Conservation (phyloP, 2,888 invertebrate genomes). For the Molorchus minor region DNA sequence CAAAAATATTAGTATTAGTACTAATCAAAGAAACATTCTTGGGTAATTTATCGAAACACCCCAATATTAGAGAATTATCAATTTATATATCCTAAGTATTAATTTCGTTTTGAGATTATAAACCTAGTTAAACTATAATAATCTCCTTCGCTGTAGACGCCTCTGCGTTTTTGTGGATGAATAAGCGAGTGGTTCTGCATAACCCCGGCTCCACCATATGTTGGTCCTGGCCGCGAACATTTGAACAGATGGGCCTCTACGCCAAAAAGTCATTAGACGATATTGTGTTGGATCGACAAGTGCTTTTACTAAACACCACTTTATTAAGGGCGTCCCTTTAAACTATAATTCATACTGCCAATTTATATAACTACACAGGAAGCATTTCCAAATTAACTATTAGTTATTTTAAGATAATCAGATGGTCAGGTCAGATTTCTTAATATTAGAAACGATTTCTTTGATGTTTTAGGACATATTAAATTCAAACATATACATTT, state of each 20-base stretch:
- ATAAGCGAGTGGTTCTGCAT: constrained; percentile 35
- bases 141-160: constrained; percentile 12
- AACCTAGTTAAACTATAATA: neutral
- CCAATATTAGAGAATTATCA: too few species aligned
- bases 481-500: too few species aligned
- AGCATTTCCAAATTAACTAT: too few species aligned
- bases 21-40: too few species aligned
- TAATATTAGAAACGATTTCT: too few species aligned
- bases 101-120: too few species aligned
- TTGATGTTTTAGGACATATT: too few species aligned
- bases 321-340: constrained; percentile 46
- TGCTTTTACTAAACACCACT: constrained; percentile 55
- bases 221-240: constrained; percentile 61
- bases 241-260: constrained; percentile 63
- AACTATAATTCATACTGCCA: constrained; percentile 25
- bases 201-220: constrained; percentile 60
- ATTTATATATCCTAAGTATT: too few species aligned
- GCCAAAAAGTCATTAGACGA: constrained; percentile 64
- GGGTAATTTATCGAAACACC: too few species aligned
- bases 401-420: too few species aligned
- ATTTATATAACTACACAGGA: neutral
- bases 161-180: constrained; percentile 30
- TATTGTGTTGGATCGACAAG: constrained; percentile 61
- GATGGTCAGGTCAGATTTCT: too few species aligned
- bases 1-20: too few species aligned